Conservation (phyloP, 2,888 invertebrate species). For the Quadroppia sp. region DNA sequence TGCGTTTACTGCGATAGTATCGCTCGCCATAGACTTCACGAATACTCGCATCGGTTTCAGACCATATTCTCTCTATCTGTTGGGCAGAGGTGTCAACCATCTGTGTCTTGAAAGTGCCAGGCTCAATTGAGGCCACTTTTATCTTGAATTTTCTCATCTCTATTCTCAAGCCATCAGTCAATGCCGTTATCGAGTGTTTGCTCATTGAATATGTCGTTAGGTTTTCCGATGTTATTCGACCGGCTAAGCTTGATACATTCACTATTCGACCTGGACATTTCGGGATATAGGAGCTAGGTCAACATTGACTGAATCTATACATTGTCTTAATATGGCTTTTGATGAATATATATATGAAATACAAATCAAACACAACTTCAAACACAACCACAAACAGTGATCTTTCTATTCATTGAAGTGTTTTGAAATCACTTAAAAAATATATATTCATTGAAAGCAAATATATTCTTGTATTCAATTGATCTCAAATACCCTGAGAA, state of each 20-base stretch:
- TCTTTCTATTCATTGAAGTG: not conserved
- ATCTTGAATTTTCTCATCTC: conserved; percentile 48
- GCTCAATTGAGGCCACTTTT: conserved; percentile 50
- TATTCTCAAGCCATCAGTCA: conserved; percentile 50
- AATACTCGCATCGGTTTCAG: not conserved
- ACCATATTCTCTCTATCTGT: not conserved
- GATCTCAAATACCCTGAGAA: conserved; percentile 45
- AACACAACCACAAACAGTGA: not conserved
- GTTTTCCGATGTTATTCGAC: conserved; percentile 2
- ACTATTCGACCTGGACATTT: conserved; percentile 43
- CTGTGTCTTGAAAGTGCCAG: conserved; percentile 49
- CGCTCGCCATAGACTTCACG: not conserved
- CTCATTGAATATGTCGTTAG: conserved; percentile 50
- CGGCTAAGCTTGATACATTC: conserved; percentile 50
- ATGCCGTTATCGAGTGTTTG: conserved; percentile 50
- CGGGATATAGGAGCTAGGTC: too few relatives aligned
- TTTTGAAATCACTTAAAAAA: not conserved
- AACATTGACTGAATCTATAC: too few relatives aligned
- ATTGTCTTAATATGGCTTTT: too few relatives aligned
- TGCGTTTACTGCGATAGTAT: not conserved
- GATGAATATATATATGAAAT: too few relatives aligned
- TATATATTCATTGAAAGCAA: too few relatives aligned
- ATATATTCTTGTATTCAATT: not conserved
- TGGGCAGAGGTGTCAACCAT: not conserved
- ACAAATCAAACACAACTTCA: conserved; percentile 44